Percentiles rank a stretch among this genome's conserved stretches.
Conservation (phyloP, 2,888 invertebrate species). For the Pammene aurita region DNA sequence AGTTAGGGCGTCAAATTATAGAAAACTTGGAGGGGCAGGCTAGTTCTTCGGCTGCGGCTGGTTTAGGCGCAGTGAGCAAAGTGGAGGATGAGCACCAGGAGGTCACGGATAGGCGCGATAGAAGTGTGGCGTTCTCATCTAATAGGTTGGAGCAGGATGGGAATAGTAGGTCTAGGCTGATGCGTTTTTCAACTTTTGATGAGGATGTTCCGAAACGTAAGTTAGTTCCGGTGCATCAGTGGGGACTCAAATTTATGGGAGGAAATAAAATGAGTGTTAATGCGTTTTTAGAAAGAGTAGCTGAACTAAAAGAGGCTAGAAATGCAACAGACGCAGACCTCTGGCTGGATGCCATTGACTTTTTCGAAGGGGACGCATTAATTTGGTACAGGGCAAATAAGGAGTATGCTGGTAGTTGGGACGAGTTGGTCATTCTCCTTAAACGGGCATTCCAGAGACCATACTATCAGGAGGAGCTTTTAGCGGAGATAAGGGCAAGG, state of each 20-base stretch:
- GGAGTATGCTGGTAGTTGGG: too few species aligned
- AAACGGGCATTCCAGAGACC: too few species aligned
- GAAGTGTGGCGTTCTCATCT: too few species aligned
- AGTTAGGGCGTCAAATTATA: background rate
- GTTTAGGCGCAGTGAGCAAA: background rate
- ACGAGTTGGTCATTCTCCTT: too few species aligned
- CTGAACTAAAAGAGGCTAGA: constrained; percentile 5
- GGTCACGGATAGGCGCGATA: too few species aligned
- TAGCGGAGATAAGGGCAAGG: too few species aligned
- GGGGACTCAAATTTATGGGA: background rate
- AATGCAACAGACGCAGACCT: background rate
- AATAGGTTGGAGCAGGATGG: too few species aligned
- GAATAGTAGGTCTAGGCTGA: too few species aligned
- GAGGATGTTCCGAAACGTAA: background rate
- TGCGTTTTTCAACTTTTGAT: background rate
- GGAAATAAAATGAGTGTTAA: constrained; percentile 7
- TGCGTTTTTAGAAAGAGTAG: constrained; percentile 6
- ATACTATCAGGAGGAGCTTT: too few species aligned
- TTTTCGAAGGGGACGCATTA: too few species aligned
- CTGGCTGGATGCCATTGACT: background rate
- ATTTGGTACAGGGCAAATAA: too few species aligned
- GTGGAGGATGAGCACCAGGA: background rate
- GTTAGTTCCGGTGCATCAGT: background rate
- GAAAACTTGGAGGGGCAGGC: background rate
- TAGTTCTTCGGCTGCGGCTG: background rate